Evolutionary conservation across 2,888 invertebrate genomes (phyloP).

Genomic region (Vanessa cardui): DNA sequence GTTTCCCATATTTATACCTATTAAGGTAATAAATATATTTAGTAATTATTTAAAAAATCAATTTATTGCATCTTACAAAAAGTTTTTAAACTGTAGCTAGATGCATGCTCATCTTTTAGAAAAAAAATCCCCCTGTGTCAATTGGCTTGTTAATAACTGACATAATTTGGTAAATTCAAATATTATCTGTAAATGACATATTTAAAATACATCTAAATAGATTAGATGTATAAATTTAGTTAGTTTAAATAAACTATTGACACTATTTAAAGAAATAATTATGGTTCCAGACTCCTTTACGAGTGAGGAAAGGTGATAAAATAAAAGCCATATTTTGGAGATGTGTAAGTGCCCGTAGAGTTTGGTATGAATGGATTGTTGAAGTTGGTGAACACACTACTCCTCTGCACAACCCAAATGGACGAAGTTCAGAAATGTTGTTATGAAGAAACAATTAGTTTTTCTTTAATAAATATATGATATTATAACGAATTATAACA

Average conservation of each 20-base stretch:
- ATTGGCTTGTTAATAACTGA: not conserved
- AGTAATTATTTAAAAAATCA: no score
- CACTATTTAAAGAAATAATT: not conserved
- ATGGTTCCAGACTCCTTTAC: conserved; percentile 86
- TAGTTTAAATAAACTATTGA: conserved; percentile 18
- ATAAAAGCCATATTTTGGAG: conserved; percentile 95
- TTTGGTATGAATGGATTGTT: conserved; percentile 98
- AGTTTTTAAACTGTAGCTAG: not conserved
- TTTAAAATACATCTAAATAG: no score
- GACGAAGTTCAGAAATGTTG: conserved; percentile 75
- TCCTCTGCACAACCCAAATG: conserved; percentile 67
- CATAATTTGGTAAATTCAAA: no score
- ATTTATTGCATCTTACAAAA: not conserved
- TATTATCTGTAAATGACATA: no score
- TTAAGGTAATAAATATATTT: conserved; percentile 82
- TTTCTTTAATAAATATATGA: conserved; percentile 6
- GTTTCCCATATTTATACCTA: conserved; percentile 98
- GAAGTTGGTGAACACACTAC: conserved; percentile 64
- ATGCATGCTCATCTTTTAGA: not conserved
- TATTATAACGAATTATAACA: conserved; percentile 15
- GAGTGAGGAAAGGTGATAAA: conserved; percentile 86
- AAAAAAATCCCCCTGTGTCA: not conserved
- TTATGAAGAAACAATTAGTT: conserved; percentile 53
- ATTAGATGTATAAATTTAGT: no score
- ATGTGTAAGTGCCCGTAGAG: conserved; percentile 88